These are phyloP conservation scores for Achroia grisella DNA, from an alignment of 1,140 invertebrate genomes.

Conservation along the genomic window DNA sequence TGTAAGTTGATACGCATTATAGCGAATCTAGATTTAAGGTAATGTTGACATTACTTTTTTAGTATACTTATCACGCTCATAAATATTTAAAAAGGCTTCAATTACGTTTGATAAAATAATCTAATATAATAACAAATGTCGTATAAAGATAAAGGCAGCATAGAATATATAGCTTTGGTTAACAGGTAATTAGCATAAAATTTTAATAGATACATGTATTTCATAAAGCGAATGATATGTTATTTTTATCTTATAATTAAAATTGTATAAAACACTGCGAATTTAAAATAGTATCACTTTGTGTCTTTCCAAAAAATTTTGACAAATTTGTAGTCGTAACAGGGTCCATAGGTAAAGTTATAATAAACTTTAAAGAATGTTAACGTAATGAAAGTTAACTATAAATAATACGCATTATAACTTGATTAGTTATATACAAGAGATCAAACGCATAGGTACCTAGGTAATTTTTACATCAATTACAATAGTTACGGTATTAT, in stretches of 20 bases:
- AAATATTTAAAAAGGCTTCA: neutral
- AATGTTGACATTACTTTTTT: too few relatives aligned
- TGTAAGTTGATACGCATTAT: too few relatives aligned
- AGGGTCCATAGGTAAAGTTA: too few relatives aligned
- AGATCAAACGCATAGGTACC: too few relatives aligned
- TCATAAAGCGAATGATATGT: conserved; percentile 73
- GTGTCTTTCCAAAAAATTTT: conserved; percentile 9
- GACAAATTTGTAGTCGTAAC: conserved; percentile 10
- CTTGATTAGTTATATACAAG: too few relatives aligned
- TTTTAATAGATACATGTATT: conserved; percentile 25
- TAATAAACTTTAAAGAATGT: too few relatives aligned
- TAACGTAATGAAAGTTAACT: too few relatives aligned
- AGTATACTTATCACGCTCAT: too few relatives aligned
- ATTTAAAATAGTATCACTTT: conserved; percentile 25
- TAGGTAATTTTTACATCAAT: too few relatives aligned
- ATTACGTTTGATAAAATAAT: conserved; percentile 1
- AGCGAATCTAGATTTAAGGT: too few relatives aligned
- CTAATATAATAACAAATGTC: conserved; percentile 1
- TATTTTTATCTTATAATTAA: conserved; percentile 52
- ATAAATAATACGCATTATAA: too few relatives aligned
- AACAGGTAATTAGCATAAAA: conserved; percentile 22
- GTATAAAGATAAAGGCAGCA: conserved; percentile 18
- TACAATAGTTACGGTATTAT: too few relatives aligned
- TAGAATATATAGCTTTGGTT: conserved; percentile 36
- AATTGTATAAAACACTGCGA: conserved; percentile 23